Evolutionary conservation across 30 jellyfish, hydroid and myxozoan species (phyloP).

Genomic region (Aurelia aurita complex sp. Pacific): DNA sequence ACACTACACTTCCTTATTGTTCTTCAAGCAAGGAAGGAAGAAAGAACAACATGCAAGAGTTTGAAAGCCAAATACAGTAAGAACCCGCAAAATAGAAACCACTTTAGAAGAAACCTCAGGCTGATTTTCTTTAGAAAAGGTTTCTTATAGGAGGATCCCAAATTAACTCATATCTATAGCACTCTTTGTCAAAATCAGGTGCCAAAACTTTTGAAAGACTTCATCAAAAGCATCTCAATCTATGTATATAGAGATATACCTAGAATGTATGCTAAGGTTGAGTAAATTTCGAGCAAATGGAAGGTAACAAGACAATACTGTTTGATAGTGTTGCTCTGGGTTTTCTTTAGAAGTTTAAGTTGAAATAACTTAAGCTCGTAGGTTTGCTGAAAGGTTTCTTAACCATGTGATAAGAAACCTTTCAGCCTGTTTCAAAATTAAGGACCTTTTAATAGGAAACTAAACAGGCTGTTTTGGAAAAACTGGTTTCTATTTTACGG

Average conservation of each 20-base stretch:
- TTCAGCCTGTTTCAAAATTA: no score
- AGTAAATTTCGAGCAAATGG: neutral
- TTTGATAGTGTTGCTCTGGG: neutral
- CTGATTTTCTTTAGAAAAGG: no score
- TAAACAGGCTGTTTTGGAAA: no score
- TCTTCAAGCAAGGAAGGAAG: no score
- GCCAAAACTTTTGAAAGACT: neutral
- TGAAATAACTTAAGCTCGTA: neutral
- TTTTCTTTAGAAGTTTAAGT: neutral
- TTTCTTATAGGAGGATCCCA: constrained; percentile 2
- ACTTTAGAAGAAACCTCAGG: no score
- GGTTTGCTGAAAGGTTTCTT: neutral
- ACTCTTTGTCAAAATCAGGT: neutral
- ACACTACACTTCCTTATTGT: no score
- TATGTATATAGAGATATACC: neutral
- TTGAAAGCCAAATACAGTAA: no score
- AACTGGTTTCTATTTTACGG: no score
- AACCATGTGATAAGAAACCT: no score
- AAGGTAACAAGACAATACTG: neutral
- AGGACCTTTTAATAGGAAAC: no score
- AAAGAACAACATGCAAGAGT: neutral
- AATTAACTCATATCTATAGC: neutral
- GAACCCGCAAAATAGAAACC: no score
- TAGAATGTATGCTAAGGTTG: neutral
- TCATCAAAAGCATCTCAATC: constrained; percentile 2